A percentile compares a stretch with the other conserved stretches of the same genome.
phyloP scores from a whole-genome alignment of 1,140 invertebrate genomes.

The Formica selysi region DNA sequence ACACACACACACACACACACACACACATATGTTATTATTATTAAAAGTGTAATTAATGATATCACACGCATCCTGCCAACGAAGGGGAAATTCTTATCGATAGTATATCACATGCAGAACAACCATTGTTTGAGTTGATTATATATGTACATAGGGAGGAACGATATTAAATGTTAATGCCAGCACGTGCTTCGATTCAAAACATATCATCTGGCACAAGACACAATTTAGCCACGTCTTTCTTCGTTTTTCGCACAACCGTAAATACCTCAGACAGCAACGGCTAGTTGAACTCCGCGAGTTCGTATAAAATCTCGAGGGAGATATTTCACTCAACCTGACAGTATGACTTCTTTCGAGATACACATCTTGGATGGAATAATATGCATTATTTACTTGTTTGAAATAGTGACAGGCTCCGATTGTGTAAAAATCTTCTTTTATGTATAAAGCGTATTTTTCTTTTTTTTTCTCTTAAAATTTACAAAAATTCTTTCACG shows the following conservation, averaged over 20 bases:
- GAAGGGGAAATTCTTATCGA: background rate
- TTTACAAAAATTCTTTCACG: background rate
- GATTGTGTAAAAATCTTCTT: background rate
- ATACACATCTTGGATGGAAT: conserved; percentile 39
- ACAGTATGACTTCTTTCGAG: conserved; percentile 34
- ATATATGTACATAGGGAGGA: background rate
- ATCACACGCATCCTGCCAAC: conserved; percentile 11
- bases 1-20: too few relatives aligned
- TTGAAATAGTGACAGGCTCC: background rate
- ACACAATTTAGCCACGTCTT: conserved; percentile 29
- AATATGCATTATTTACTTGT: conserved; percentile 11
- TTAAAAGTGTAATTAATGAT: conserved; percentile 47
- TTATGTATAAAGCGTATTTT: background rate
- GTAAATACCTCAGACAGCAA: conserved; percentile 27
- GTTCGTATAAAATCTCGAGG: conserved; percentile 56
- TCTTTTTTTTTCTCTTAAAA: background rate
- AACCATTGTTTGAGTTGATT: conserved; percentile 25
- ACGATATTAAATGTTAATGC: conserved; percentile 54
- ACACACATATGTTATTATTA: background rate
- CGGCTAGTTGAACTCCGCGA: conserved; percentile 46
- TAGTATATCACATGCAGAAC: conserved; percentile 20
- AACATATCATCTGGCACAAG: conserved; percentile 38
- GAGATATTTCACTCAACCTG: conserved; percentile 60
- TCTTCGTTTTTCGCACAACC: conserved; percentile 28
- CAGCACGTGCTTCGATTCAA: conserved; percentile 9